Evolutionary conservation across 2,888 invertebrate genomes (phyloP).

Genomic region (Microplitis deprimator): DNA sequence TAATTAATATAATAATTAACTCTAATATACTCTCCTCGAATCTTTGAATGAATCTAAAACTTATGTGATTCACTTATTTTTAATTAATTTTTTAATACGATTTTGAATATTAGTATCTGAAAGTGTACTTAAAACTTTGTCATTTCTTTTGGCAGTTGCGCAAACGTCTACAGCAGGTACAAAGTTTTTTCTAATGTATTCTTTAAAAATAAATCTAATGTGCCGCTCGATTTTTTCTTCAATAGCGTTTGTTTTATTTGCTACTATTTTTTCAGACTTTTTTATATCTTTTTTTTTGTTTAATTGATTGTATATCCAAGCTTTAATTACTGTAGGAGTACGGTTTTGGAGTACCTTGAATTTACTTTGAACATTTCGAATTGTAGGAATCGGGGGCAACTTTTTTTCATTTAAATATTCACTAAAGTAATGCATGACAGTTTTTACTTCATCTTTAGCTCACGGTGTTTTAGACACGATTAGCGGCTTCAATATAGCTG

Average conservation of each 20-base stretch:
- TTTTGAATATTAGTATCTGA: neutral
- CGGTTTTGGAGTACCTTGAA: slow-evolving; percentile 6
- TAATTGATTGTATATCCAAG: neutral
- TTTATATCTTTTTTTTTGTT: slow-evolving; percentile 7
- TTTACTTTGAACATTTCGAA: neutral
- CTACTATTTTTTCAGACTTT: neutral
- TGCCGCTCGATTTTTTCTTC: neutral
- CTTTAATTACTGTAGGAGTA: slow-evolving; percentile 23
- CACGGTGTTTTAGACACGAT: slow-evolving; percentile 10
- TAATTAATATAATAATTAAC: too few species aligned
- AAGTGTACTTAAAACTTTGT: neutral
- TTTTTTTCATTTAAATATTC: slow-evolving; percentile 7
- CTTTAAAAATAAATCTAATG: slow-evolving; percentile 20
- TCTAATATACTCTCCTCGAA: too few species aligned
- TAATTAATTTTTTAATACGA: too few species aligned
- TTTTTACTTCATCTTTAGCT: slow-evolving; percentile 20
- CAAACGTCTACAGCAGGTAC: slow-evolving; percentile 25
- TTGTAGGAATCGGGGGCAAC: slow-evolving; percentile 15
- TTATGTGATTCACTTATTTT: too few species aligned
- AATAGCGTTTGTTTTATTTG: neutral
- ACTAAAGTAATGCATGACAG: slow-evolving; percentile 10
- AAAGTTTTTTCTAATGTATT: neutral
- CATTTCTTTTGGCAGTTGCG: slow-evolving; percentile 15
- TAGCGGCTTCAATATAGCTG: too few species aligned
- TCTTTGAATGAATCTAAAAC: too few species aligned